These are phyloP conservation scores for Acleris cristana DNA, from an alignment of 2,888 invertebrate species.

Conservation along the genomic window DNA sequence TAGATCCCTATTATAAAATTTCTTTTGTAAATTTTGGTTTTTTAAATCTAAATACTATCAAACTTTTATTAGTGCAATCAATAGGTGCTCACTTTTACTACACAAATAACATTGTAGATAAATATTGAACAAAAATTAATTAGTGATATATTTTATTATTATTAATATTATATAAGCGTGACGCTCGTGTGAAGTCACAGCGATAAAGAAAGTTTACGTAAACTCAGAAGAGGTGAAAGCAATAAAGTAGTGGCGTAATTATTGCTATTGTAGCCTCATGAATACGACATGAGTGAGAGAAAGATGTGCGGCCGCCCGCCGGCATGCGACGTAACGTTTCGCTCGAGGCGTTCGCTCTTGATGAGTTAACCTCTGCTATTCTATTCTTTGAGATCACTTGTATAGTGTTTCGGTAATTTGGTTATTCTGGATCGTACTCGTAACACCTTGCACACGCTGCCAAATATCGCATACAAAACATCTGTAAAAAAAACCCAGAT, in stretches of 20 bases:
- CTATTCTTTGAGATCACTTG: no score
- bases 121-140: neutral
- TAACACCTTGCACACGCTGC: neutral
- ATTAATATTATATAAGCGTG: conserved; percentile 49
- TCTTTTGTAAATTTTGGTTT: no score
- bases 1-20: no score
- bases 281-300: conserved; percentile 69
- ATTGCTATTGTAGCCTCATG: conserved; percentile 68
- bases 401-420: no score
- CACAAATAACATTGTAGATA: no score
- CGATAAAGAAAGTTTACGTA: conserved; percentile 71
- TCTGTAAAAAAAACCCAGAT: neutral
- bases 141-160: neutral
- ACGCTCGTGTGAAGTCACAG: conserved; percentile 52
- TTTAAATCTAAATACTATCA: no score
- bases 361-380: neutral
- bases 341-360: conserved; percentile 42
- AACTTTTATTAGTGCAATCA: no score
- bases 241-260: conserved; percentile 67
- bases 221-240: conserved; percentile 66
- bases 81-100: no score
- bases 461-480: neutral
- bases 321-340: conserved; percentile 58
- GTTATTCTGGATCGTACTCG: no score
- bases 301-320: conserved; percentile 54